Evolutionary conservation across 2,113 vertebrate genomes (phyloP).

Genomic region (Dryoscopus gambensis): DNA sequence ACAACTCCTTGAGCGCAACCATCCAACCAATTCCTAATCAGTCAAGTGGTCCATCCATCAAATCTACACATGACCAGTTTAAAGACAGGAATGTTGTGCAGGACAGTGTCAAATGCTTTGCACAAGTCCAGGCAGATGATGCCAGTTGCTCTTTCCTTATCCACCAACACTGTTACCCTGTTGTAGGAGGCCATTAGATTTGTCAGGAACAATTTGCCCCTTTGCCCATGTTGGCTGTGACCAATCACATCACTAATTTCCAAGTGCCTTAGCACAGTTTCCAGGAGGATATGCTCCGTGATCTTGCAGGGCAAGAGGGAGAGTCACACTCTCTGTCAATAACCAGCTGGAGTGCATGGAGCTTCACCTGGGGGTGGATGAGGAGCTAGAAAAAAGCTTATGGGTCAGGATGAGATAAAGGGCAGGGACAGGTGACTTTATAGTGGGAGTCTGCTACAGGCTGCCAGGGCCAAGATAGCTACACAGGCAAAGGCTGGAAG

Average conservation of each 20-base stretch:
- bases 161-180: neutral
- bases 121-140: neutral
- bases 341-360: neutral
- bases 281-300: neutral
- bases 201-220: neutral
- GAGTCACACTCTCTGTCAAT: neutral
- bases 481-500: neutral
- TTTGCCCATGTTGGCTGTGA: neutral
- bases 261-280: neutral
- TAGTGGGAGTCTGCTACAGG: neutral
- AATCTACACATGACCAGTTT: neutral
- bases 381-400: neutral
- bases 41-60: neutral
- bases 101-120: neutral
- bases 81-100: neutral
- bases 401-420: neutral
- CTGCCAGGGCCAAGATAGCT: fast-evolving
- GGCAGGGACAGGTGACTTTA: neutral
- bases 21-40: neutral
- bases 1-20: fast-evolving
- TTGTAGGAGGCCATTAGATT: neutral
- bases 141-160: neutral
- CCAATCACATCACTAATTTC: neutral
- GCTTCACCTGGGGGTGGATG: neutral
- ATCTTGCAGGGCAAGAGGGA: neutral